phyloP scores from a whole-genome alignment of 1,140 invertebrate species.

The Bombus terrestris region DNA sequence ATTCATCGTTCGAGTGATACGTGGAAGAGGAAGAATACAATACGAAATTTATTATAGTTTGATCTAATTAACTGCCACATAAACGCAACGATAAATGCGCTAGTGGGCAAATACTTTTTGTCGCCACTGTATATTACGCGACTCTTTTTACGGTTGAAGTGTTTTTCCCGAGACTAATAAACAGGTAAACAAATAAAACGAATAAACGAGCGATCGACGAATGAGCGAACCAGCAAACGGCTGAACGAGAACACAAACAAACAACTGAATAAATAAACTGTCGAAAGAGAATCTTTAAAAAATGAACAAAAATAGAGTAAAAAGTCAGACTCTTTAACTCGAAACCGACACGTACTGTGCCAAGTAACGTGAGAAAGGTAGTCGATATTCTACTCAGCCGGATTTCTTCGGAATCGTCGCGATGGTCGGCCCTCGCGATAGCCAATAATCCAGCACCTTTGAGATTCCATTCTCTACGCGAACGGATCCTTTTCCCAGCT shows the following conservation, averaged over 20 bases:
- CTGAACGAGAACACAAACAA: background rate
- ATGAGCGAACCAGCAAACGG: too few relatives aligned
- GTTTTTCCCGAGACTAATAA: too few relatives aligned
- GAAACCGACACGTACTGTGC: background rate
- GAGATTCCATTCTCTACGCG: background rate
- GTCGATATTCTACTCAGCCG: background rate
- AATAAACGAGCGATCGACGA: too few relatives aligned
- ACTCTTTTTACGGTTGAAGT: too few relatives aligned
- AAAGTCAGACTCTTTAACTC: background rate
- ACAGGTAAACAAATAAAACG: too few relatives aligned
- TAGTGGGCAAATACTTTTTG: too few relatives aligned
- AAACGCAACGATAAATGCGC: too few relatives aligned
- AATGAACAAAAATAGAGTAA: background rate
- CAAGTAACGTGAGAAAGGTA: background rate
- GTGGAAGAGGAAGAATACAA: background rate
- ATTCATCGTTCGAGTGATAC: background rate
- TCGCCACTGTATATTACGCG: too few relatives aligned
- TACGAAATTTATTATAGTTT: background rate
- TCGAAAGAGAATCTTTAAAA: background rate
- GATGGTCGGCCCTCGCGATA: background rate
- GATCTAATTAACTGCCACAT: too few relatives aligned
- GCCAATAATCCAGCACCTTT: slow-evolving; percentile 18
- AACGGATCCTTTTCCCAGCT: background rate
- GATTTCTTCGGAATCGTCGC: background rate
- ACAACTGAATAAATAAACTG: background rate